Conservation (phyloP, 1,140 invertebrate species). For the Chymomyza costata region DNA sequence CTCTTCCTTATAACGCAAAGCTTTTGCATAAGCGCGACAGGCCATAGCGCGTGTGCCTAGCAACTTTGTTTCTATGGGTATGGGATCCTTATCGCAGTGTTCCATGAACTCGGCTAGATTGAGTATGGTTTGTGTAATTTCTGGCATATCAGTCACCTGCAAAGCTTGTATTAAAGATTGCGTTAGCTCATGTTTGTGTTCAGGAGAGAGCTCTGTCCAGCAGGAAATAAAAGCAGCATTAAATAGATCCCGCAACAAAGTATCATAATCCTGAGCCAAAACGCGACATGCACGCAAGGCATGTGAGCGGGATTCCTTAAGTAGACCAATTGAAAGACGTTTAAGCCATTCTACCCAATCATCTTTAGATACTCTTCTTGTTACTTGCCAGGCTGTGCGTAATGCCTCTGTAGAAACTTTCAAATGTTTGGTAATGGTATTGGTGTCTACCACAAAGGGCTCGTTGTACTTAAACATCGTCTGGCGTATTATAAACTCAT, state of each 20-base stretch:
- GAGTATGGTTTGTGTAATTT: slow-evolving; percentile 97
- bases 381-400: slow-evolving; percentile 92
- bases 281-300: slow-evolving; percentile 93
- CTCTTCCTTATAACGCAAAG: slow-evolving; percentile 98
- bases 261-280: slow-evolving; percentile 95
- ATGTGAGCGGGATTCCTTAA: slow-evolving; percentile 97
- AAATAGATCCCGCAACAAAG: slow-evolving; percentile 95
- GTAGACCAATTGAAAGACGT: slow-evolving; percentile 91
- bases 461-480: slow-evolving; percentile 79
- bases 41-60: slow-evolving; percentile 89
- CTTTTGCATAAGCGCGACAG: slow-evolving; percentile 94
- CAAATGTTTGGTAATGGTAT: slow-evolving; percentile 84
- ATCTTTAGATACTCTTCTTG: slow-evolving; percentile 93
- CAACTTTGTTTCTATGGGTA: slow-evolving; percentile 91
- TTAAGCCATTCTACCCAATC: slow-evolving; percentile 99
- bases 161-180: slow-evolving; percentile 92
- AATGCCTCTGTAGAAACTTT: slow-evolving; percentile 89
- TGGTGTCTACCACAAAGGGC: slow-evolving; percentile 64
- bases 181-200: slow-evolving; percentile 90
- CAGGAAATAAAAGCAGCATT: slow-evolving; percentile 99
- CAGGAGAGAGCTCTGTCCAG: slow-evolving; percentile 94
- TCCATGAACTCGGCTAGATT: slow-evolving; percentile 99
- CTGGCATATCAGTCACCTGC: slow-evolving; percentile 94
- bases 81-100: slow-evolving; percentile 96
- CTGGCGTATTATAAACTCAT: slow-evolving; percentile 80